phyloP scores from a whole-genome alignment of 2,888 invertebrate species.

The Melipona beecheii region DNA sequence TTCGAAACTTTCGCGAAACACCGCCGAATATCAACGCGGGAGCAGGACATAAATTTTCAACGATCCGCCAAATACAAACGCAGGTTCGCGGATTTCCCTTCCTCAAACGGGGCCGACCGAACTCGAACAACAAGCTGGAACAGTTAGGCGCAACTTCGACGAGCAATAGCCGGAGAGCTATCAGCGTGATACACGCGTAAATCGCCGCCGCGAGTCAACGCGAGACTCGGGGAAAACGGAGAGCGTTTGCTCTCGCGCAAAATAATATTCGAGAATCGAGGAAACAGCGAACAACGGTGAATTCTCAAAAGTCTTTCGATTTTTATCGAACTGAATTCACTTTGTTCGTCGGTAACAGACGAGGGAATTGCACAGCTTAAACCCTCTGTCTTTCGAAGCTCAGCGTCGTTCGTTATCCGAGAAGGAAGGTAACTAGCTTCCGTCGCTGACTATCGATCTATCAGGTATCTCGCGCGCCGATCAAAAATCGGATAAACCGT shows the following conservation, averaged over 20 bases:
- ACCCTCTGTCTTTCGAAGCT: slow-evolving; percentile 26
- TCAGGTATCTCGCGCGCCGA: not conserved
- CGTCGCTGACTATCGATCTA: slow-evolving; percentile 34
- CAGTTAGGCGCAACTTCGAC: not conserved
- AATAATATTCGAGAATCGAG: not conserved
- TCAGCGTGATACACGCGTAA: not conserved
- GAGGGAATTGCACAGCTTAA: slow-evolving; percentile 51
- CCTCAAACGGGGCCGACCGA: not conserved
- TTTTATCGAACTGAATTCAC: slow-evolving; percentile 26
- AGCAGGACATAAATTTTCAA: not conserved
- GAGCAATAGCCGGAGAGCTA: slow-evolving; percentile 4
- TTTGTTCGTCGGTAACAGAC: too few species aligned
- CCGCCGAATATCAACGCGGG: not conserved
- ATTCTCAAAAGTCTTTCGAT: slow-evolving; percentile 3
- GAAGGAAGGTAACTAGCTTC: slow-evolving; percentile 9
- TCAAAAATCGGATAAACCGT: slow-evolving; percentile 40
- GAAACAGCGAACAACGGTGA: not conserved
- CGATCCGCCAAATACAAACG: not conserved
- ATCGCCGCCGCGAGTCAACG: not conserved
- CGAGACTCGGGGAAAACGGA: not conserved
- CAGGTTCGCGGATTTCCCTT: not conserved
- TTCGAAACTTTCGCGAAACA: not conserved
- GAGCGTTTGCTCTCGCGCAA: not conserved
- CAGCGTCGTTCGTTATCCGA: slow-evolving; percentile 28
- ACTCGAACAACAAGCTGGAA: slow-evolving; percentile 4